Conservation (phyloP, 1,140 invertebrate species). For the Ceratosolen fusciceps region DNA sequence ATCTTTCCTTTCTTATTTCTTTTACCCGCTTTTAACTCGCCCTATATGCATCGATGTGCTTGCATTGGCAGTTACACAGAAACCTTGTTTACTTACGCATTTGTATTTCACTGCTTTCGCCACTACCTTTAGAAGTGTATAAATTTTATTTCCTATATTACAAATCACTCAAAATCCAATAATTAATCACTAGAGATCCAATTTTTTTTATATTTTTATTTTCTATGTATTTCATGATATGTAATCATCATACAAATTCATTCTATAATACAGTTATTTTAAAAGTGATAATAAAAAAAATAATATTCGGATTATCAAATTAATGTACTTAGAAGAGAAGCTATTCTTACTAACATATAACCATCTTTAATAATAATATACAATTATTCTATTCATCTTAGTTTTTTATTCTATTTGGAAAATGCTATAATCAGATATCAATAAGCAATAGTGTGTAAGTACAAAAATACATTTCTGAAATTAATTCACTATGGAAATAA, state of each 20-base stretch:
- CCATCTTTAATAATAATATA: background rate
- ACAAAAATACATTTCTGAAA: no score
- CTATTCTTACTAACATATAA: no score
- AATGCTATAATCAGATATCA: background rate
- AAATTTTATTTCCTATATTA: background rate
- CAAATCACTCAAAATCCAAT: background rate
- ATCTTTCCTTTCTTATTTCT: slow-evolving; percentile 47
- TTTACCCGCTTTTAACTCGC: slow-evolving; percentile 48
- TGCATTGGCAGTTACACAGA: slow-evolving; percentile 26
- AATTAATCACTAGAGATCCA: background rate
- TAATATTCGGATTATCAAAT: no score
- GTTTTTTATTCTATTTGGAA: no score
- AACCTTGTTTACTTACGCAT: slow-evolving; percentile 12
- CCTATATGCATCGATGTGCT: slow-evolving; percentile 11
- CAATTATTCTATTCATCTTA: background rate
- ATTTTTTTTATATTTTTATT: background rate
- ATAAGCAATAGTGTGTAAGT: no score
- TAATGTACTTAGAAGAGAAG: no score
- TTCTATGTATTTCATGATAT: background rate
- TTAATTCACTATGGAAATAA: no score
- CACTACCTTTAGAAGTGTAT: background rate
- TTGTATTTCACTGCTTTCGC: background rate
- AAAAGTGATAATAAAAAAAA: slow-evolving; percentile 10
- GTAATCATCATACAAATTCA: background rate
- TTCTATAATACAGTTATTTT: background rate